phyloP scores from a whole-genome alignment of 2,888 invertebrate species.

The Agrilus cyanescens region DNA sequence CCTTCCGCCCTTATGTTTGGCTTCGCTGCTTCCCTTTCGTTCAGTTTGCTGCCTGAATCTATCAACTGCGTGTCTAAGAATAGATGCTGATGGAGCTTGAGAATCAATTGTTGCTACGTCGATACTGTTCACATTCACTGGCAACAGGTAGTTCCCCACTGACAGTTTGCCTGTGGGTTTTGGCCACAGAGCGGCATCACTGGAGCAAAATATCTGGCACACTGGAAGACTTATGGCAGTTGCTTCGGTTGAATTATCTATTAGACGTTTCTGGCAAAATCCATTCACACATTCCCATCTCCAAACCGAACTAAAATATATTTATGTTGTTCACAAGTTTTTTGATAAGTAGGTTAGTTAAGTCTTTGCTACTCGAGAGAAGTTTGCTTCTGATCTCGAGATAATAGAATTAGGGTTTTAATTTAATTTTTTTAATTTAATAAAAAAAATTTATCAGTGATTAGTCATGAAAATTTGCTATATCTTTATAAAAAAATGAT shows the following conservation, averaged over 20 bases:
- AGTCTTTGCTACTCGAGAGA: too few species aligned
- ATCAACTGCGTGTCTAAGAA: constrained; percentile 23
- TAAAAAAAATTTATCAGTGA: too few species aligned
- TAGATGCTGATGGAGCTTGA: constrained; percentile 20
- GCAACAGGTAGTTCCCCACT: constrained; percentile 42
- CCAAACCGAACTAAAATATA: constrained; percentile 31
- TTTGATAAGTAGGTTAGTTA: too few species aligned
- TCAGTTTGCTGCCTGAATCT: constrained; percentile 22
- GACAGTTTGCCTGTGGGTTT: constrained; percentile 47
- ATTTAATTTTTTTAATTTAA: too few species aligned
- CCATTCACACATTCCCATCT: constrained; percentile 43
- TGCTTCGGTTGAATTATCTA: constrained; percentile 21
- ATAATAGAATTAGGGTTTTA: too few species aligned
- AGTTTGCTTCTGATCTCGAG: too few species aligned
- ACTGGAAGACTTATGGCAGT: constrained; percentile 42
- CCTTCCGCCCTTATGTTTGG: constrained; percentile 31
- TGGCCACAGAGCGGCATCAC: constrained; percentile 51
- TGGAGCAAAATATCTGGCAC: constrained; percentile 52
- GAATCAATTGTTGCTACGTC: constrained; percentile 34
- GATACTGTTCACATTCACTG: constrained; percentile 41
- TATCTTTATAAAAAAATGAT: too few species aligned
- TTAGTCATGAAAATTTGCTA: too few species aligned
- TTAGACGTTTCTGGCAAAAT: constrained; percentile 39
- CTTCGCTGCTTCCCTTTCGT: constrained; percentile 19
- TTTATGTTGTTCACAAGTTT: too few species aligned